A percentile compares a stretch with the other conserved stretches of the same genome.
Evolutionary conservation across 2,888 invertebrate genomes (phyloP).

Genomic region (Emmelina monodactyla): DNA sequence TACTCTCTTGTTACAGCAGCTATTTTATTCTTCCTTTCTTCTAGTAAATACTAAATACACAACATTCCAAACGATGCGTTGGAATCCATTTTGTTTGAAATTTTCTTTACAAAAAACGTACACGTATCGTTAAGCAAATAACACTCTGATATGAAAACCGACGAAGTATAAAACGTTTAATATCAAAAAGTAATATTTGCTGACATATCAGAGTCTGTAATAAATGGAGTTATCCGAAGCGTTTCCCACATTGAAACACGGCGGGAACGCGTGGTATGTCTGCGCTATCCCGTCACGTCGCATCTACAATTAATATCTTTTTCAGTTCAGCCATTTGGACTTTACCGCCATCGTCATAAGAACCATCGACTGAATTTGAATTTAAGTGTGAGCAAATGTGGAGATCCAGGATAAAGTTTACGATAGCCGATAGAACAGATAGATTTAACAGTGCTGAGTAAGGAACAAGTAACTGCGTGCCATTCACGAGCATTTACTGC

Average conservation of each 20-base stretch:
- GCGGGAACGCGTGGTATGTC: not conserved
- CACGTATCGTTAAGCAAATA: no score
- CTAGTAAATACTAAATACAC: no score
- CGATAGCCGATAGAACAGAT: not conserved
- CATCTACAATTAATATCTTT: not conserved
- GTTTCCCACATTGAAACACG: not conserved
- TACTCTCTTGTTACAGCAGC: no score
- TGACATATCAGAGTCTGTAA: slow-evolving; percentile 1
- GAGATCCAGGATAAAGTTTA: not conserved
- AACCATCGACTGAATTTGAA: not conserved
- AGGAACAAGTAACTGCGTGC: not conserved
- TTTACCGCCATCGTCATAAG: not conserved
- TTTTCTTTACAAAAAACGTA: no score
- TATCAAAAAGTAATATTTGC: not conserved
- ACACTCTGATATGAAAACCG: not conserved
- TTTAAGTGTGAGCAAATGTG: not conserved
- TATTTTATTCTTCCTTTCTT: no score
- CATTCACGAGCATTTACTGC: not conserved
- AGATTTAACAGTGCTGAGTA: not conserved
- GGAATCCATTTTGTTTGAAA: no score
- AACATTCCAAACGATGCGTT: no score
- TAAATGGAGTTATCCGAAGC: slow-evolving; percentile 1
- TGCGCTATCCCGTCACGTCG: not conserved
- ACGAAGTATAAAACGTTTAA: slow-evolving; percentile 1
- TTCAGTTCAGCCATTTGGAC: not conserved